Evolutionary conservation across 2,113 vertebrate species (phyloP), one percentile per base, ranked within the genome.

Genomic region (Notothenia coriiceps): DNA sequence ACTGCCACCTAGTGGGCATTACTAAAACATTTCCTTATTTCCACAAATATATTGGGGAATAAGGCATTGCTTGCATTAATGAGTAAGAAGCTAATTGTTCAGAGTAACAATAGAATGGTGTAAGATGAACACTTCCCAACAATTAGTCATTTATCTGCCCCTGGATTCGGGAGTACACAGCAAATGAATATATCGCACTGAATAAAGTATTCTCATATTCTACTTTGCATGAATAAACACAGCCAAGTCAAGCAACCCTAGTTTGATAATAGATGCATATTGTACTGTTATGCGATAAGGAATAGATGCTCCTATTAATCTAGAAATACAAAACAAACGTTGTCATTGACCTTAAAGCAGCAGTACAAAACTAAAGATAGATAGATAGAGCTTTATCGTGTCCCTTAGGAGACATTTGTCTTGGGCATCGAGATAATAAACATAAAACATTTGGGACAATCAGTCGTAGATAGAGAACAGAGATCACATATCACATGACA

Each of bases 1-100:
- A 88, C 80, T 93, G 93, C 87, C 91, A 88, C 66, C 93, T 83
- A 79, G 89, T 92, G 94, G 93, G 67, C 5, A 18, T 46, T 6
- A 18, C 0, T 14, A 25, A 8, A 2, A 74, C 83, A 1, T 66
- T 18, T n/a, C 2, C 35, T 2, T 2, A 50, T 35, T 25, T 29
- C 33, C 2, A 64, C 6, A 60, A 20, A 8, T 18, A 1, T 10
- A 5, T 66, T 55, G 15, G 2, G 1, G 2, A 54, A 51, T 13
- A 65, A 12, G 17, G 14, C 14, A 40, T 40, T 43, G 13, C n/a
- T 65, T 40, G 1, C 22, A 59, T 11, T 59, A 59, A 57, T 9
- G 2, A 20, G 13, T 46, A 15, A 63, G 15, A 33, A 15, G 5
- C 2, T 1, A 40, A 40, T 40, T 40, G 35, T 54, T 63, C 20